Percentiles rank a stretch among this genome's conserved stretches.
phyloP scores from a whole-genome alignment of 2,888 invertebrate genomes.

The Blera fallax region DNA sequence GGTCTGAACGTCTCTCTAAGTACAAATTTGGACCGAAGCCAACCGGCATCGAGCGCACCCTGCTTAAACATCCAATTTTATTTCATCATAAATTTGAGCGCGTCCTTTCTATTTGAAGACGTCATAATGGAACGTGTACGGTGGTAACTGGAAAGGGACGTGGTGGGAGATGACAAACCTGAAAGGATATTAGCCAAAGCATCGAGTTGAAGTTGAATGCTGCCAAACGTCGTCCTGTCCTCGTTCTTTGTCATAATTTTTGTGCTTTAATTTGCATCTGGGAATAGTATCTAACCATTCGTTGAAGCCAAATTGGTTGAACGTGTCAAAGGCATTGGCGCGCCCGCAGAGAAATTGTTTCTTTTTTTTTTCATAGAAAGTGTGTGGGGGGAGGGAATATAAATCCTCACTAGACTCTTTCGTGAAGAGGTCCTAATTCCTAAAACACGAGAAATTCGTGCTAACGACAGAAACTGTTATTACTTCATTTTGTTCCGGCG shows the following conservation, averaged over 20 bases:
- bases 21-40: conserved; percentile 67
- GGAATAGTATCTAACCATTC: conserved; percentile 24
- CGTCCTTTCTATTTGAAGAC: conserved; percentile 50
- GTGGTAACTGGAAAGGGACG: neutral
- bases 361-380: neutral
- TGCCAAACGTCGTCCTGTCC: conserved; percentile 34
- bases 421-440: conserved; percentile 63
- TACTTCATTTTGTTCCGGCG: conserved; percentile 56
- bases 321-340: conserved; percentile 64
- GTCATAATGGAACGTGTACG: conserved; percentile 34
- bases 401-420: conserved; percentile 42
- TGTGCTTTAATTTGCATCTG: conserved; percentile 67
- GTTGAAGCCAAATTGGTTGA: conserved; percentile 59
- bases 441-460: conserved; percentile 47
- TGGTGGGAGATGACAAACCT: neutral
- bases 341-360: conserved; percentile 35
- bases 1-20: conserved; percentile 44
- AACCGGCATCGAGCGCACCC: conserved; percentile 16
- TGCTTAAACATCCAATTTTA: conserved; percentile 66
- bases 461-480: conserved; percentile 69
- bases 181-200: conserved; percentile 53
- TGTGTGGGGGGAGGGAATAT: neutral
- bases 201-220: conserved; percentile 47
- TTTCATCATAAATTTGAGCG: conserved; percentile 66
- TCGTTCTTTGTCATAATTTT: conserved; percentile 61